Evolutionary conservation across 2,797 vertebrate genomes (phyloP).

Genomic region (Lepidocolaptes lacrymiger): DNA sequence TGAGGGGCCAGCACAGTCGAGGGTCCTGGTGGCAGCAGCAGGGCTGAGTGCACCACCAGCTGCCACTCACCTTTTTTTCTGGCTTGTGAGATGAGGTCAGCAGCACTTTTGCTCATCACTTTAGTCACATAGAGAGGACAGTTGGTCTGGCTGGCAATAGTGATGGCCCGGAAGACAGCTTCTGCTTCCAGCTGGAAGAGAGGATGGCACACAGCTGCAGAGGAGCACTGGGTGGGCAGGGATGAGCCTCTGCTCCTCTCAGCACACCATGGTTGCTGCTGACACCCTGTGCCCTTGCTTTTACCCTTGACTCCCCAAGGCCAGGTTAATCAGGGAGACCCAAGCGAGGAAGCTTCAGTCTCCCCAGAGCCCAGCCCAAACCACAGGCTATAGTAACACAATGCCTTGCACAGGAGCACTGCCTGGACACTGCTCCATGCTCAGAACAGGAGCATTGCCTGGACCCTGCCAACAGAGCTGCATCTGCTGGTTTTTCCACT

Average conservation of each 20-base stretch:
- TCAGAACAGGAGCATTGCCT: background rate
- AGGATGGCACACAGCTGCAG: background rate
- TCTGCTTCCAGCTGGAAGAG: conserved; percentile 92
- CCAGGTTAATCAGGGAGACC: background rate
- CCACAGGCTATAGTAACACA: rapidly evolving
- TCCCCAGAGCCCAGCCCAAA: background rate
- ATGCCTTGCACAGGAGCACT: background rate
- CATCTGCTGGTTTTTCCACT: background rate
- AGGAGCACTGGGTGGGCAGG: background rate
- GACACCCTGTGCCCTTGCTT: background rate
- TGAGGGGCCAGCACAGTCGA: background rate
- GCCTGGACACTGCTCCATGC: rapidly evolving
- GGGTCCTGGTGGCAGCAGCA: background rate
- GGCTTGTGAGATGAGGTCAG: conserved; percentile 97
- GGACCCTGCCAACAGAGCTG: background rate
- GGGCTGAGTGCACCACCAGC: background rate
- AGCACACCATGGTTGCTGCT: rapidly evolving
- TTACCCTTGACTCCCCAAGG: background rate
- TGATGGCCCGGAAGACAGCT: conserved; percentile 95
- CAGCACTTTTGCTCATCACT: conserved; percentile 98
- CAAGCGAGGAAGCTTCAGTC: rapidly evolving
- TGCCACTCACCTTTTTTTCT: conserved; percentile 89
- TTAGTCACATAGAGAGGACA: conserved; percentile 96
- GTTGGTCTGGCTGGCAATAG: conserved; percentile 97
- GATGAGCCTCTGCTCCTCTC: background rate